These are phyloP conservation scores for Cantharis lateralis DNA, from an alignment of 2,888 invertebrate genomes.

Conservation along the genomic window DNA sequence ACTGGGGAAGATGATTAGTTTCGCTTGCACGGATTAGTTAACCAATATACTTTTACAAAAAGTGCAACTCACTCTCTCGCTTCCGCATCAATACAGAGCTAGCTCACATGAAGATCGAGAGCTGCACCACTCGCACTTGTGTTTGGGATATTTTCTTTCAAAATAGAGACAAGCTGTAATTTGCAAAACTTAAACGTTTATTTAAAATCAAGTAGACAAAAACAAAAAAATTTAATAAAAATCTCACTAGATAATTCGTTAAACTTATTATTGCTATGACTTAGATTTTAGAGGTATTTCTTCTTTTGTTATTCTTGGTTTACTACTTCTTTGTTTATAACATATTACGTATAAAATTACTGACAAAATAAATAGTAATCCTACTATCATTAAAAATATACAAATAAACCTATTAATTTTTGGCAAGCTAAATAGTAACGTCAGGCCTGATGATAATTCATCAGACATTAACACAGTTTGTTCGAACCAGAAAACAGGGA, in stretches of 20 bases:
- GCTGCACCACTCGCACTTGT: no score
- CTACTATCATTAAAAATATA: conserved; percentile 38
- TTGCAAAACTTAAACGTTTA: not conserved
- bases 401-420: conserved; percentile 40
- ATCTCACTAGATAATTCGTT: not conserved
- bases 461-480: conserved; percentile 66
- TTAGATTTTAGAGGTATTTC: conserved; percentile 26
- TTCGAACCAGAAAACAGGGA: conserved; percentile 79
- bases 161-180: no score
- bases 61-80: no score
- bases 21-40: no score
- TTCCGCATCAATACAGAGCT: no score
- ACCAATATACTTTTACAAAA: no score
- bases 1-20: no score
- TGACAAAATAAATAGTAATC: conserved; percentile 40
- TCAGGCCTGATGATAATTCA: conserved; percentile 62
- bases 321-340: conserved; percentile 30
- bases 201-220: not conserved
- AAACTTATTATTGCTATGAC: conserved; percentile 9
- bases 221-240: not conserved
- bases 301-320: conserved; percentile 12
- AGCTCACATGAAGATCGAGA: no score
- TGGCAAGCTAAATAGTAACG: conserved; percentile 59
- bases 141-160: no score
- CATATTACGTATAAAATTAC: conserved; percentile 39